Evolutionary conservation across 2,113 vertebrate genomes (phyloP).

Genomic region (Petrocephalus microphthalmus): DNA sequence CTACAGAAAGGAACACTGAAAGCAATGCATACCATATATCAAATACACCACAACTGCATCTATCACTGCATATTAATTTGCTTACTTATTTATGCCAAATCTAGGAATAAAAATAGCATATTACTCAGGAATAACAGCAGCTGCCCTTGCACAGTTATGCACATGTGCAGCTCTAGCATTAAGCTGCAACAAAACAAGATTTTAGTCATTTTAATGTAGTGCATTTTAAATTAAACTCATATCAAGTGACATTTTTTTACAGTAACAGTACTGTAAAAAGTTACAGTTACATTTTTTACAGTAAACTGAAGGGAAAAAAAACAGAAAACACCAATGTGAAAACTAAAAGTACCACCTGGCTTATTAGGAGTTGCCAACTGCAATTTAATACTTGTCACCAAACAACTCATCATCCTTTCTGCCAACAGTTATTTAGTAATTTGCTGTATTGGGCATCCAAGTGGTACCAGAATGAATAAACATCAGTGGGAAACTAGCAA

Average conservation of each 20-base stretch:
- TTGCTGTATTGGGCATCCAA: background rate
- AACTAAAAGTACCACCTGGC: background rate
- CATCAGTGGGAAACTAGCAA: background rate
- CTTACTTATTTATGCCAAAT: background rate
- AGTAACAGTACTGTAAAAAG: too few species aligned
- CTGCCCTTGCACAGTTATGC: background rate
- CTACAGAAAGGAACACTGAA: background rate
- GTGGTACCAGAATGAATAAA: background rate
- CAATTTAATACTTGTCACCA: background rate
- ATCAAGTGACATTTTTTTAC: background rate
- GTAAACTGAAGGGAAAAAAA: background rate
- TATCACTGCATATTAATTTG: background rate
- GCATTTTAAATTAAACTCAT: background rate
- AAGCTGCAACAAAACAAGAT: background rate
- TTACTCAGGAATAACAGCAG: background rate
- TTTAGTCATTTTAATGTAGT: background rate
- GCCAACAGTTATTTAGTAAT: background rate
- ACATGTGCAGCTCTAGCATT: background rate
- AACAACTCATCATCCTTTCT: background rate
- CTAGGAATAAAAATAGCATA: background rate
- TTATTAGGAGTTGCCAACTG: background rate
- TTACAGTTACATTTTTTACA: too few species aligned
- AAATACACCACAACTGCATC: background rate
- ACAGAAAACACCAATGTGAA: background rate
- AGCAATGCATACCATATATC: background rate